These are phyloP conservation scores for Eristalinus aeneus DNA, from an alignment of 2,888 invertebrate species.

Conservation along the genomic window DNA sequence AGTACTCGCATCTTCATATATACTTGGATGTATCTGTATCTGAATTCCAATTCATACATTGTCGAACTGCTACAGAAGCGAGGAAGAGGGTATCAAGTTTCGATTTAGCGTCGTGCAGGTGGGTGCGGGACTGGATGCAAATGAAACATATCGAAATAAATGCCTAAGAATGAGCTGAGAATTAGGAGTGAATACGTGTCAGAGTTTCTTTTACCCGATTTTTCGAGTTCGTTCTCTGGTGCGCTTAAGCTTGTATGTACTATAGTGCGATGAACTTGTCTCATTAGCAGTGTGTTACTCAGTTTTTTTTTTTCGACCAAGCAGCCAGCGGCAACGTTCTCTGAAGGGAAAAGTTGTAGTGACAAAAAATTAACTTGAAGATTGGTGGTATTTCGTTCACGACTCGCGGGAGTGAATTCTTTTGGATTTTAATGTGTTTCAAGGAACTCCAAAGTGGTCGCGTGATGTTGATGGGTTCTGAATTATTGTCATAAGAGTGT, in stretches of 20 bases:
- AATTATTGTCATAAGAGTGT: neutral
- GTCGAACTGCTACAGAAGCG: constrained; percentile 2
- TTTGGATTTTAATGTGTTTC: neutral
- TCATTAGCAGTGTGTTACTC: neutral
- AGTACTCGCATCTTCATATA: neutral
- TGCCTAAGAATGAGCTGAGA: constrained; percentile 12
- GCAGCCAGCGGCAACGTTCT: neutral
- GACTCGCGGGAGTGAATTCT: neutral
- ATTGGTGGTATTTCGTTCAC: neutral
- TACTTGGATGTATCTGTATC: neutral
- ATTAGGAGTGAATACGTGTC: constrained; percentile 19
- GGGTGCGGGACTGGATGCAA: neutral
- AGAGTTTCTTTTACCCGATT: constrained; percentile 21
- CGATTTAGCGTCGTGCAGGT: neutral
- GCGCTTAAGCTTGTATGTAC: neutral
- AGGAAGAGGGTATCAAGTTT: constrained; percentile 44
- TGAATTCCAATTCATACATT: neutral
- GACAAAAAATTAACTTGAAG: neutral
- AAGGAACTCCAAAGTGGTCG: neutral
- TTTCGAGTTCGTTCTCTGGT: neutral
- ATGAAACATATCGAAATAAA: neutral
- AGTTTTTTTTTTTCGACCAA: neutral
- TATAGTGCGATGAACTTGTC: neutral
- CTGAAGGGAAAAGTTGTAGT: neutral
- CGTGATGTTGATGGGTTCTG: too few species aligned